A percentile compares a stretch with the other conserved stretches of the same genome.
Evolutionary conservation across 1,140 invertebrate genomes (phyloP).

Genomic region (Paraescarpia echinospica): DNA sequence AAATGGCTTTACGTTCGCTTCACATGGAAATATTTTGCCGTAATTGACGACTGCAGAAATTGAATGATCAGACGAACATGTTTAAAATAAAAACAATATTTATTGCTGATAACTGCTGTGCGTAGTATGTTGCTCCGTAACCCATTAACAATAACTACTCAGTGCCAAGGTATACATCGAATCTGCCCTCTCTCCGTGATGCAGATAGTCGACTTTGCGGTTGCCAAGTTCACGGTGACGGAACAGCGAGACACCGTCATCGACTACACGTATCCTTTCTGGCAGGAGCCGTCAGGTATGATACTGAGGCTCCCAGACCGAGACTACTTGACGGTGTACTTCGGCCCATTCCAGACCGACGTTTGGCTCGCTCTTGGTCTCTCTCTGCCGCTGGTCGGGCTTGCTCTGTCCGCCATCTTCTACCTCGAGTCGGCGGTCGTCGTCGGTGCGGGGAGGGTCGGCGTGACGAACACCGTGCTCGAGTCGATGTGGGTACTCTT

Average conservation of each 20-base stretch:
- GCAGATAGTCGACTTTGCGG: slow-evolving; percentile 29
- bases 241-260: slow-evolving; percentile 26
- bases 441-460: not conserved
- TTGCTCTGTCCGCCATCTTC: not conserved
- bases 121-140: not conserved
- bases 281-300: slow-evolving; percentile 18
- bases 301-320: not conserved
- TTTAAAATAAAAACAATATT: not conserved
- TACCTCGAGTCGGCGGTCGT: not conserved
- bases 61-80: not conserved
- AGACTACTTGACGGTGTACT: slow-evolving; percentile 10
- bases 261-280: slow-evolving; percentile 29
- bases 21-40: no score
- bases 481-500: not conserved
- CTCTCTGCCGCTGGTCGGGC: slow-evolving; percentile 38
- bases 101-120: no score
- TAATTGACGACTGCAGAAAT: no score
- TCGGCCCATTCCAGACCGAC: not conserved
- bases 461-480: not conserved
- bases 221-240: slow-evolving; percentile 30
- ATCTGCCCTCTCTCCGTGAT: not conserved
- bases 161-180: not conserved
- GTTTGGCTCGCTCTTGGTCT: slow-evolving; percentile 27
- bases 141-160: not conserved
- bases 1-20: no score